Conservation (phyloP, 2,888 invertebrate genomes). For the Meteorus cinctellus region DNA sequence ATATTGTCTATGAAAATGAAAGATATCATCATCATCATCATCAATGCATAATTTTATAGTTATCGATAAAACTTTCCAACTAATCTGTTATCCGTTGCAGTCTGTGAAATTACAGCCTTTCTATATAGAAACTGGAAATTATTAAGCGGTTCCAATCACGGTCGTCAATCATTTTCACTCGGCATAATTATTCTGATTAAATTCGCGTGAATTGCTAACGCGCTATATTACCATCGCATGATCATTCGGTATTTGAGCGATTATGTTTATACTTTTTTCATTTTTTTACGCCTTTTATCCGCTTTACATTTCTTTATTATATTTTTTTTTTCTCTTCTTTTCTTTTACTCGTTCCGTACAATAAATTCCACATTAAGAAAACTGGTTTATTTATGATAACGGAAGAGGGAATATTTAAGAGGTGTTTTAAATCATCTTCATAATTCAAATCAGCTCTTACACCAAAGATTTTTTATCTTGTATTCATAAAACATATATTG, state of each 20-base stretch:
- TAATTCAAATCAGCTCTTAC: neutral
- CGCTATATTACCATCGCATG: neutral
- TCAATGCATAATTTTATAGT: conserved; percentile 1
- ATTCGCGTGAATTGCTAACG: conserved; percentile 8
- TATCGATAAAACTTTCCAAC: conserved; percentile 5
- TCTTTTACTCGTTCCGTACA: neutral
- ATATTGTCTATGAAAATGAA: neutral
- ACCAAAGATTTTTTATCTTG: neutral
- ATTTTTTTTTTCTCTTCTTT: neutral
- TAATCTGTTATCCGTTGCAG: neutral
- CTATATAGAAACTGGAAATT: conserved; percentile 9
- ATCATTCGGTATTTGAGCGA: conserved; percentile 7
- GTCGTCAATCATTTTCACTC: conserved; percentile 8
- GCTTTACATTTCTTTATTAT: neutral
- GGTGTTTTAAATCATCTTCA: neutral
- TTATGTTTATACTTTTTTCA: neutral
- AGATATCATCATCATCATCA: neutral
- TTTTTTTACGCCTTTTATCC: neutral
- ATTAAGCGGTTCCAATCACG: conserved; percentile 13
- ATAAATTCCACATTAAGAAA: neutral
- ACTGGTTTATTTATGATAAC: conserved; percentile 12
- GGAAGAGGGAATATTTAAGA: neutral
- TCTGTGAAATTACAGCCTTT: neutral
- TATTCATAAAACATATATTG: neutral
- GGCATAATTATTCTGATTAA: conserved; percentile 8